A percentile compares a stretch with the other conserved stretches of the same genome.
Evolutionary conservation across 1,140 invertebrate genomes (phyloP).

Genomic region (Eueides isabella): DNA sequence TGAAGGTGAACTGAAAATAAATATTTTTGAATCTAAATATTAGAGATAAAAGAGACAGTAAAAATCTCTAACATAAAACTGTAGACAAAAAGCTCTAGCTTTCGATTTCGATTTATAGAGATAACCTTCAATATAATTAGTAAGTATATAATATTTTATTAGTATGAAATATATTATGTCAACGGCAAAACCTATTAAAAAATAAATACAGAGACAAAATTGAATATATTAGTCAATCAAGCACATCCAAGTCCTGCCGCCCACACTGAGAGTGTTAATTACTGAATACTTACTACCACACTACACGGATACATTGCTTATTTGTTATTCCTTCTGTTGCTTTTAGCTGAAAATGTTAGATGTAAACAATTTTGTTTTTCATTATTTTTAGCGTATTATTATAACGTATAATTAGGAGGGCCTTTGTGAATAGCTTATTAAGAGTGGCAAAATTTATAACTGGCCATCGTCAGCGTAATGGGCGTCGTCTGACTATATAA

Average conservation of each 20-base stretch:
- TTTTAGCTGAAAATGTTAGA: neutral
- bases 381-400: neutral
- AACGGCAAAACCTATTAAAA: neutral
- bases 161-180: neutral
- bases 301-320: conserved; percentile 5
- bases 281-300: neutral
- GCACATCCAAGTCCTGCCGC: neutral
- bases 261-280: conserved; percentile 7
- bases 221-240: neutral
- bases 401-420: neutral
- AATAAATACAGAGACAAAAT: neutral
- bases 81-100: no score
- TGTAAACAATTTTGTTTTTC: conserved; percentile 2
- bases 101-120: no score
- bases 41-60: no score
- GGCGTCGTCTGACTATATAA: neutral
- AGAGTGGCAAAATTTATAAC: neutral
- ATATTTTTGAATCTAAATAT: no score
- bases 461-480: neutral
- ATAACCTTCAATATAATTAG: no score
- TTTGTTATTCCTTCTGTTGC: conserved; percentile 8
- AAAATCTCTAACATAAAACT: no score
- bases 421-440: neutral
- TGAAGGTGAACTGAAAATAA: no score
- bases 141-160: no score